Percentiles rank a stretch among this genome's conserved stretches.
Conservation (phyloP, 2,797 vertebrate genomes). For the Melanotaenia nigrans region DNA sequence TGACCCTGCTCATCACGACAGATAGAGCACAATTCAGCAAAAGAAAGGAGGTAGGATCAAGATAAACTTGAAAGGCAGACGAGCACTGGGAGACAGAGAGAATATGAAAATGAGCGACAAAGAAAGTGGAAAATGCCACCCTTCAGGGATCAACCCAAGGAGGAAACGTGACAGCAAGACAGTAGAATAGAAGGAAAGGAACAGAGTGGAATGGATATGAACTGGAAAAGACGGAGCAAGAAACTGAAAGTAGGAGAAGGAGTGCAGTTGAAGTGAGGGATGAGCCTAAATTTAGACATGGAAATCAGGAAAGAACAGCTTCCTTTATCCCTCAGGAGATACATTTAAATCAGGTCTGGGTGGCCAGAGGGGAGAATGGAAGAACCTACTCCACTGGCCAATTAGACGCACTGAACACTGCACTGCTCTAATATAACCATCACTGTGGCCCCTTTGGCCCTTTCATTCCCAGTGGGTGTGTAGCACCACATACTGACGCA, state of each 20-base stretch:
- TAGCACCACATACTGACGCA: slow-evolving; percentile 56
- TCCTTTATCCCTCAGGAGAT: slow-evolving; percentile 79
- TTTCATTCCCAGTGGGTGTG: slow-evolving; percentile 56
- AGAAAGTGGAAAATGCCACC: slow-evolving; percentile 70
- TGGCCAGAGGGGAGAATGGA: slow-evolving; percentile 73
- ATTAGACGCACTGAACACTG: slow-evolving; percentile 75
- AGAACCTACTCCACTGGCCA: slow-evolving; percentile 78
- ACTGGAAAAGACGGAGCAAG: slow-evolving; percentile 65
- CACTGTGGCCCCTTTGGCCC: slow-evolving; percentile 67
- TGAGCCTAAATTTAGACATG: slow-evolving; percentile 79
- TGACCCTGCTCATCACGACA: slow-evolving; percentile 48
- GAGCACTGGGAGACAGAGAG: slow-evolving; percentile 44
- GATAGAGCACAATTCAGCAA: slow-evolving; percentile 48
- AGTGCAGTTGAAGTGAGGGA: slow-evolving; percentile 63
- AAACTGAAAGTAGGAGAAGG: slow-evolving; percentile 70
- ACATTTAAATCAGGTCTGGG: slow-evolving; percentile 82
- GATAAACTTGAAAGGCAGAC: slow-evolving; percentile 56
- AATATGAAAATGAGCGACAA: slow-evolving; percentile 74
- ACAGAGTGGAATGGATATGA: slow-evolving; percentile 61
- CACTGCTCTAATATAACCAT: slow-evolving; percentile 79
- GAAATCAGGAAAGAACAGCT: slow-evolving; percentile 81
- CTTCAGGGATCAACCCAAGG: slow-evolving; percentile 70
- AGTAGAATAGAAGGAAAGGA: slow-evolving; percentile 28
- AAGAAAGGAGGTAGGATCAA: slow-evolving; percentile 59
- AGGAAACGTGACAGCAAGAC: slow-evolving; percentile 53